These are phyloP conservation scores for Gasterosteus aculeatus DNA, from an alignment of 2,113 vertebrate species.

Conservation along the genomic window DNA sequence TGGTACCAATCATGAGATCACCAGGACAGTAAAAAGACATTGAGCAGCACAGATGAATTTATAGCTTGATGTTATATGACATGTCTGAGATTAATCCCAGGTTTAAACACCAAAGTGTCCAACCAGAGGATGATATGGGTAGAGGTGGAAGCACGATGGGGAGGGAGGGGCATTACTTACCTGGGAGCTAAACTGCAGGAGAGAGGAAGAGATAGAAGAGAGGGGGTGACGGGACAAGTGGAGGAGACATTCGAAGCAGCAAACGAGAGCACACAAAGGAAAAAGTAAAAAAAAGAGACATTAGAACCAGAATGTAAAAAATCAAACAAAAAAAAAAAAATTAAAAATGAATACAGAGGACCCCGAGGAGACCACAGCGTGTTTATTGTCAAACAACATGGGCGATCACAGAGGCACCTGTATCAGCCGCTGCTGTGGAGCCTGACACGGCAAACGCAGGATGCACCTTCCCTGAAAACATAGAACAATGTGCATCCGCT, in stretches of 20 bases:
- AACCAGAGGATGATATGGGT: constrained; percentile 12
- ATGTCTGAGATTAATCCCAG: constrained; percentile 34
- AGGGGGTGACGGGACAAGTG: constrained; percentile 48
- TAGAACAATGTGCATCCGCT: constrained; percentile 69
- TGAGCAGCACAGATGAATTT: constrained; percentile 37
- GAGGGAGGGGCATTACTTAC: constrained; percentile 74
- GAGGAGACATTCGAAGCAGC: constrained; percentile 58
- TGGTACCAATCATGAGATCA: constrained; percentile 29
- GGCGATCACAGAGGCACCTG: constrained; percentile 40
- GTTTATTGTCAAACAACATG: constrained; percentile 48
- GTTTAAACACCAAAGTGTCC: constrained; percentile 28
- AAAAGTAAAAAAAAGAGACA: constrained; percentile 59
- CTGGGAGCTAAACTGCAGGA: constrained; percentile 92
- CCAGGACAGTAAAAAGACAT: constrained; percentile 24
- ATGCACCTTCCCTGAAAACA: constrained; percentile 66
- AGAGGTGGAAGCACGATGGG: constrained; percentile 11
- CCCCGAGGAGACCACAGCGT: constrained; percentile 41
- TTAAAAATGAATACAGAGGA: constrained; percentile 25
- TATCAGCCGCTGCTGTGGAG: constrained; percentile 49
- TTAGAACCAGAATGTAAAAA: constrained; percentile 62
- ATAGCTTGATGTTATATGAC: constrained; percentile 42
- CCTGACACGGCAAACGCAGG: constrained; percentile 68
- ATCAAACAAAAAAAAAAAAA: constrained; percentile 23
- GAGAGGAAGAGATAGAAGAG: constrained; percentile 68
- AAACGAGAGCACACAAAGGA: constrained; percentile 61